These are phyloP conservation scores for Echinarachnius parma DNA, from an alignment of 53 echinoderm and acorn worm genomes.

Conservation along the genomic window DNA sequence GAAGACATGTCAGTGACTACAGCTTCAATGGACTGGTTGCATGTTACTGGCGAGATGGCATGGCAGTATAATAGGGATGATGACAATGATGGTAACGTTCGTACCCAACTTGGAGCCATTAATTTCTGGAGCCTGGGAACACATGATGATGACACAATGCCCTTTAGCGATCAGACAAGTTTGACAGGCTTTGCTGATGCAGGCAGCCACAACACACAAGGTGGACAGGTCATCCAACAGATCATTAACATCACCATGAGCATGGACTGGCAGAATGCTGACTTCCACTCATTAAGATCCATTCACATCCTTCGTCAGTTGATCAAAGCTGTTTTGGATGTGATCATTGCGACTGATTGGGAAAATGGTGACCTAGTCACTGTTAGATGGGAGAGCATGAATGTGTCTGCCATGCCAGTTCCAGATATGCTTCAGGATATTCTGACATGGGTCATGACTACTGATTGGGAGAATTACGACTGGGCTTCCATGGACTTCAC, in stretches of 20 bases:
- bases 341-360: constrained; percentile 1
- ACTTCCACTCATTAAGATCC: not conserved
- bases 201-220: not conserved
- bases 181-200: not conserved
- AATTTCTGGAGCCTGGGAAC: not conserved
- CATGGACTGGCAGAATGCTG: not conserved
- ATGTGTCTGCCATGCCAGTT: not conserved
- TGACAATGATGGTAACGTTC: not conserved
- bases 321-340: not conserved
- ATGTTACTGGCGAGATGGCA: not conserved
- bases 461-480: constrained; percentile 1
- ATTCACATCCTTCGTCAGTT: not conserved
- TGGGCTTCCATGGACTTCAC: not conserved
- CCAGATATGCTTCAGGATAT: not conserved
- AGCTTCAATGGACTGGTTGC: not conserved
- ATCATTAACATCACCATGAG: not conserved
- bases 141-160: not conserved
- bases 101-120: not conserved
- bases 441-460: not conserved
- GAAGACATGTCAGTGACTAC: not conserved
- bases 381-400: constrained; percentile 10
- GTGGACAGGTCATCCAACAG: constrained; percentile 6
- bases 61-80: not conserved
- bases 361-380: constrained; percentile 1
- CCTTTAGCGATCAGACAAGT: not conserved